Base-by-base conservation (phyloP, 2,888 invertebrate species). In the Nysson spinosus region DNA sequence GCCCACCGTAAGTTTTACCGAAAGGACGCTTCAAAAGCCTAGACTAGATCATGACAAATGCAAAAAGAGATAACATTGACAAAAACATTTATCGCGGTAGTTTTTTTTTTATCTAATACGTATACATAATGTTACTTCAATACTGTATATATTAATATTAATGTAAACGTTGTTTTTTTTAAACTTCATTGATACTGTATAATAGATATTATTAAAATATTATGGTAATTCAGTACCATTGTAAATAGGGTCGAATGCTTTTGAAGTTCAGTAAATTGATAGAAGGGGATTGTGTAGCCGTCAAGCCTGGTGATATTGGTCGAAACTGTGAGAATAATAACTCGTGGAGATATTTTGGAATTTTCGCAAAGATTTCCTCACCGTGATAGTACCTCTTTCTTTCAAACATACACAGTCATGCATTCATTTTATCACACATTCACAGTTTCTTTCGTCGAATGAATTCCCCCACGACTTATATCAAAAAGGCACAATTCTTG, bases 1-100 rank as follows among this genome's bases (percentile, higher is more conserved):
- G 35, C 28, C 30, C 47, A 34, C 3, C 28, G 35, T 43, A 35
- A 66, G 56, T 19, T 65, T 65, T 52, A 28, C 35, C 28, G 39
- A 46, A 55, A 28, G 22, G 19, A 37, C 37, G 43, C 39, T 28
- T 32, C 44, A 44, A 20, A 58, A 32, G 20, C 37, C 56, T 52
- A 61, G 70, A 71, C 69, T 71, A 71, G 70, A 71, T 61, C 40
- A 55, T 46, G 55, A 64, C 37, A 69, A 70, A 69, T 69, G 63
- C 63, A 62, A 55, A 39, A 44, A 65, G 44, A 43, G 34, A 58
- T 35, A 51, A 42, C 51, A 51, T 26, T 34, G 52, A 34, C 26
- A 28, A 32, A 20, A 32, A 22, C 26, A n/a, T 9, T 49, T 12
- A 17, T 49, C 37, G 43, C 32, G 57, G 34, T 35, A 40, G 42